phyloP scores from a whole-genome alignment of 2,113 vertebrate species.

The Hirundichthys speculiger region DNA sequence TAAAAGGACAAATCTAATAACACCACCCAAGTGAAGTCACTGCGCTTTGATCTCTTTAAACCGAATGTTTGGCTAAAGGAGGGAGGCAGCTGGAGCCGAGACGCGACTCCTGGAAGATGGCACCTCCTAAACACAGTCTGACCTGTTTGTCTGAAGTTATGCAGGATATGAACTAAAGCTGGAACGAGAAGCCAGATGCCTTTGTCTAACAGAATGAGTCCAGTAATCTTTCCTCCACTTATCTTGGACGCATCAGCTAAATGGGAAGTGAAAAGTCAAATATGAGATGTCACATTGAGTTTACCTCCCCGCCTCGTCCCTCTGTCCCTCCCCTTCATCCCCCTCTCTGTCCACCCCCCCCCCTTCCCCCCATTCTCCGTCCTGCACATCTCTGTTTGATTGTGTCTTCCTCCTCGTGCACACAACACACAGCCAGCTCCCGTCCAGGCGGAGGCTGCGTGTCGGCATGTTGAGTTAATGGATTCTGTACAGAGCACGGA shows the following conservation, averaged over 20 bases:
- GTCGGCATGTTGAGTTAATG: conserved; percentile 62
- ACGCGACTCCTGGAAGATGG: too few species aligned
- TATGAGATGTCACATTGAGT: conserved; percentile 78
- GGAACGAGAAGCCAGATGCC: conserved; percentile 50
- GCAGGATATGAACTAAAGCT: conserved; percentile 32
- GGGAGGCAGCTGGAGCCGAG: too few species aligned
- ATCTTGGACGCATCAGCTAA: conserved; percentile 66
- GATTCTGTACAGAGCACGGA: conserved; percentile 48
- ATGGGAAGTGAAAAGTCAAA: conserved; percentile 79
- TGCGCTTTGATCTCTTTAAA: too few species aligned
- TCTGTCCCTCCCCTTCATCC: conserved; percentile 4
- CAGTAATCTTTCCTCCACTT: conserved; percentile 73
- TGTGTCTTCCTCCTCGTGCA: conserved; percentile 39
- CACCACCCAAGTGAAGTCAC: too few species aligned
- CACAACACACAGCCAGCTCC: conserved; percentile 45
- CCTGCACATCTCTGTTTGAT: conserved; percentile 60
- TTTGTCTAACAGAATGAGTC: conserved; percentile 69
- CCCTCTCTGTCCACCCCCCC: conserved; percentile 9
- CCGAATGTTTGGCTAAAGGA: too few species aligned
- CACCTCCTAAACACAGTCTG: neutral
- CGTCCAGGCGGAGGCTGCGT: conserved; percentile 39
- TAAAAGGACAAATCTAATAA: too few species aligned
- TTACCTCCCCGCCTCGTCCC: conserved; percentile 65
- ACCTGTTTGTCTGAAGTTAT: conserved; percentile 12
- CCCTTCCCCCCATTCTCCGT: conserved; percentile 27